These are phyloP conservation scores for Muscina levida DNA, from an alignment of 2,888 invertebrate species.

Conservation along the genomic window DNA sequence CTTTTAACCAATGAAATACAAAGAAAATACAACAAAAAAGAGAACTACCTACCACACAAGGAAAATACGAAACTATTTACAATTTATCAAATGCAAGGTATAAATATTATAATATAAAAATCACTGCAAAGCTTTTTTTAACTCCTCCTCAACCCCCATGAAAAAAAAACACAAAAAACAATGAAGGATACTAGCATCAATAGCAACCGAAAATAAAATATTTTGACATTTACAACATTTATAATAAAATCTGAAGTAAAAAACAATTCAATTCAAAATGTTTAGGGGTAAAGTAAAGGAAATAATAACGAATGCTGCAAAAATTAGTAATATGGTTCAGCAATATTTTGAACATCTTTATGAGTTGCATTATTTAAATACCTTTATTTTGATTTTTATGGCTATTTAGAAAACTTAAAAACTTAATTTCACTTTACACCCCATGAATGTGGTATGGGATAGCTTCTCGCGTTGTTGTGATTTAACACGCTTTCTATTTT, in stretches of 20 bases:
- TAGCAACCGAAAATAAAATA: constrained; percentile 31
- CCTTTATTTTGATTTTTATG: no score
- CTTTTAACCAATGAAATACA: constrained; percentile 52
- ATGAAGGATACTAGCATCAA: constrained; percentile 15
- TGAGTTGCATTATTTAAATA: no score
- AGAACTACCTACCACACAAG: constrained; percentile 9
- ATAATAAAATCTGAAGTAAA: constrained; percentile 9
- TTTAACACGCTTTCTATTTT: no score
- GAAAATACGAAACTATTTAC: constrained; percentile 2
- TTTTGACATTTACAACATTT: no score
- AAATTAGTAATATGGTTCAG: no score
- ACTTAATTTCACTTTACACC: no score
- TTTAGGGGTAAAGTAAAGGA: background rate
- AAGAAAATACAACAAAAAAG: constrained; percentile 14
- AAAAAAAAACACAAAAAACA: background rate
- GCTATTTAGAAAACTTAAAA: no score
- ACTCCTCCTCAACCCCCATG: no score
- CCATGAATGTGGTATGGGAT: no score
- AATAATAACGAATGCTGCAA: no score
- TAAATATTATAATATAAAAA: background rate
- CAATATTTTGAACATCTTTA: no score
- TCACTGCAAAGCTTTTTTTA: constrained; percentile 52
- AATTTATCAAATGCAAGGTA: background rate
- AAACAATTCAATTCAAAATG: constrained; percentile 2
- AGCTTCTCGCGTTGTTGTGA: no score